These are phyloP conservation scores for Stigmatopora argus DNA, from an alignment of 2,113 vertebrate species.

Conservation along the genomic window DNA sequence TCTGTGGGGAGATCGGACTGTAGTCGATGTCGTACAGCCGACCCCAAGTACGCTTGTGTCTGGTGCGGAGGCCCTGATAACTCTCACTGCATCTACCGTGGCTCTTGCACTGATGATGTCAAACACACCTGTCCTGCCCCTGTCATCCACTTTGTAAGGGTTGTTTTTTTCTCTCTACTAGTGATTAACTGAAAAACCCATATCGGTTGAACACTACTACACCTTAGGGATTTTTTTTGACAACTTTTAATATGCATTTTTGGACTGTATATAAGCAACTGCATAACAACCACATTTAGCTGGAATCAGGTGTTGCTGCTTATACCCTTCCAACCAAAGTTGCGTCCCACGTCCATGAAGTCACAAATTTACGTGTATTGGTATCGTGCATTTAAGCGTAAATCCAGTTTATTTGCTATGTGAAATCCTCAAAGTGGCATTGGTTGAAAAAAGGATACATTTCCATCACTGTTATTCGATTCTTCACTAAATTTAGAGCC, in stretches of 20 bases:
- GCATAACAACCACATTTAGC: background rate
- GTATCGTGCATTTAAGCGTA: too few species aligned
- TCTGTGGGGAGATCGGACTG: slow-evolving; percentile 89
- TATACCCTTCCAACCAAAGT: background rate
- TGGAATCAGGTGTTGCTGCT: background rate
- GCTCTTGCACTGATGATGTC: slow-evolving; percentile 76
- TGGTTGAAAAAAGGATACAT: too few species aligned
- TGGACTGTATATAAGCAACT: background rate
- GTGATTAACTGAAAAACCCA: too few species aligned
- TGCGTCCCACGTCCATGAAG: background rate
- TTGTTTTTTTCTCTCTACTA: background rate
- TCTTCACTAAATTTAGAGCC: too few species aligned
- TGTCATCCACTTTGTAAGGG: slow-evolving; percentile 82
- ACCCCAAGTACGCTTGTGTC: slow-evolving; percentile 81
- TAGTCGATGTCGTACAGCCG: slow-evolving; percentile 88
- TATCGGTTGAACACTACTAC: too few species aligned
- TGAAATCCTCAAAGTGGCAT: too few species aligned
- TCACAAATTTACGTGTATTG: too few species aligned
- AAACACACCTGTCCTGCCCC: slow-evolving; percentile 86
- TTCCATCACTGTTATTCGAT: too few species aligned
- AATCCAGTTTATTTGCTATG: too few species aligned
- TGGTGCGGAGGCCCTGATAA: slow-evolving; percentile 79
- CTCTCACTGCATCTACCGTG: slow-evolving; percentile 78
- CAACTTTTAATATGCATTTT: background rate
- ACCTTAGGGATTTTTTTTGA: background rate